These are phyloP conservation scores for Eugnorisma glareosa DNA, from an alignment of 2,888 invertebrate species.

Conservation along the genomic window DNA sequence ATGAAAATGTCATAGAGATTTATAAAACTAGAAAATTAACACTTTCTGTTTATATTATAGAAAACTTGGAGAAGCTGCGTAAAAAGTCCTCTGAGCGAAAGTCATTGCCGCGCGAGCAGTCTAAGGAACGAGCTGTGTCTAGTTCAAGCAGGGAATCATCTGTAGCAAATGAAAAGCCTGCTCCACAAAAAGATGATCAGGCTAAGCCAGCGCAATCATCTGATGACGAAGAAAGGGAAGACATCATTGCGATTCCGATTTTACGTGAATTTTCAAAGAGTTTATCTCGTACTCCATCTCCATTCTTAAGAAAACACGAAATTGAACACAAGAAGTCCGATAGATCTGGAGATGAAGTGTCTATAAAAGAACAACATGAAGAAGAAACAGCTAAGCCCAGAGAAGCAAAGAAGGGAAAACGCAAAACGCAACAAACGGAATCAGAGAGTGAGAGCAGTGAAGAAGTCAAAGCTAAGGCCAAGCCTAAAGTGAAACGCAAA, in stretches of 20 bases:
- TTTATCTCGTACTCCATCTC: slow-evolving; percentile 96
- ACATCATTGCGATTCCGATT: slow-evolving; percentile 83
- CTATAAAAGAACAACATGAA: slow-evolving; percentile 88
- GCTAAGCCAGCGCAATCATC: slow-evolving; percentile 81
- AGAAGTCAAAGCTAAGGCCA: slow-evolving; percentile 85
- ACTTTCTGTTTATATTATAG: slow-evolving; percentile 68
- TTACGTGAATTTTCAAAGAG: slow-evolving; percentile 92
- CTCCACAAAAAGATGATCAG: slow-evolving; percentile 76
- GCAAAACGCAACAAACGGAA: slow-evolving; percentile 88
- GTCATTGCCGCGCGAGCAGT: slow-evolving; percentile 77
- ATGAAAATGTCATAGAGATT: background rate
- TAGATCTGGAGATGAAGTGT: slow-evolving; percentile 84
- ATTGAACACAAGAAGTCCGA: slow-evolving; percentile 88
- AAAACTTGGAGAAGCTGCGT: slow-evolving; percentile 81
- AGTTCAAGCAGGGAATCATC: slow-evolving; percentile 89
- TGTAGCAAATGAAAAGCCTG: slow-evolving; percentile 83
- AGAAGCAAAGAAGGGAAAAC: slow-evolving; percentile 86
- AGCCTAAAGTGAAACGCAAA: slow-evolving; percentile 87
- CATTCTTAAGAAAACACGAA: slow-evolving; percentile 94
- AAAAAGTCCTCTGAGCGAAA: slow-evolving; percentile 85
- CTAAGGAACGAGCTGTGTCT: slow-evolving; percentile 84
- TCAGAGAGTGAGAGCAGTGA: slow-evolving; percentile 88
- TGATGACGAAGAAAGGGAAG: slow-evolving; percentile 85
- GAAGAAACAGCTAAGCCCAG: slow-evolving; percentile 76
- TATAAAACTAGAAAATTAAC: background rate